Percentiles rank a stretch among this genome's conserved stretches.
Conservation (phyloP, 2,888 invertebrate genomes). For the Cryptocephalus moraei region DNA sequence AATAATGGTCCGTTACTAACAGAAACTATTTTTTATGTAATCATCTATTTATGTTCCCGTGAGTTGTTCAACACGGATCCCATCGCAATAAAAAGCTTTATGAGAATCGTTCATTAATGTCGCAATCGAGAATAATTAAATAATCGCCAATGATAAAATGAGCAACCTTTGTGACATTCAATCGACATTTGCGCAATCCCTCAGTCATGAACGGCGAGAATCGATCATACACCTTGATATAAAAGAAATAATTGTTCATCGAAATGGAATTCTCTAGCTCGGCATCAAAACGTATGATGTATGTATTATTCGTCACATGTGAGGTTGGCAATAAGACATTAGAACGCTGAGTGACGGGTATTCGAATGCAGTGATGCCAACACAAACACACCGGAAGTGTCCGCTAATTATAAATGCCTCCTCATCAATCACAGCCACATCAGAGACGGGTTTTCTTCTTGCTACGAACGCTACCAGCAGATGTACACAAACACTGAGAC, state of each 20-base stretch:
- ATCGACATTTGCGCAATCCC: too few relatives aligned
- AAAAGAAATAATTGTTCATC: background rate
- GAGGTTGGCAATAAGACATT: slow-evolving; percentile 30
- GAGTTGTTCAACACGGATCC: too few relatives aligned
- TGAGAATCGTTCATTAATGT: too few relatives aligned
- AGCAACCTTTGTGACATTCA: too few relatives aligned
- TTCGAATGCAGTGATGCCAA: slow-evolving; percentile 33
- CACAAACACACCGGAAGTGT: slow-evolving; percentile 39
- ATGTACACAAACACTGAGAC: slow-evolving; percentile 9
- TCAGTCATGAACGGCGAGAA: too few relatives aligned
- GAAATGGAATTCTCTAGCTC: background rate
- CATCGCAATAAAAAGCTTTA: too few relatives aligned
- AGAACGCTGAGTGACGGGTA: slow-evolving; percentile 29
- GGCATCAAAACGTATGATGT: slow-evolving; percentile 9
- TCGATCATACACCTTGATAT: background rate
- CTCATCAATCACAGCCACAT: slow-evolving; percentile 37
- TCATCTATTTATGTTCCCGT: too few relatives aligned
- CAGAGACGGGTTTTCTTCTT: too few relatives aligned
- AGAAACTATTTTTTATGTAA: too few relatives aligned
- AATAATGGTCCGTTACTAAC: too few relatives aligned
- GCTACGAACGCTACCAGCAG: slow-evolving; percentile 3
- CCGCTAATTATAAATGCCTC: slow-evolving; percentile 41
- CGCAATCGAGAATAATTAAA: too few relatives aligned
- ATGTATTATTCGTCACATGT: slow-evolving; percentile 15
- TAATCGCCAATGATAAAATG: too few relatives aligned